These are phyloP conservation scores for Latrodectus hesperus DNA, from an alignment of 2,888 invertebrate genomes.

Conservation along the genomic window DNA sequence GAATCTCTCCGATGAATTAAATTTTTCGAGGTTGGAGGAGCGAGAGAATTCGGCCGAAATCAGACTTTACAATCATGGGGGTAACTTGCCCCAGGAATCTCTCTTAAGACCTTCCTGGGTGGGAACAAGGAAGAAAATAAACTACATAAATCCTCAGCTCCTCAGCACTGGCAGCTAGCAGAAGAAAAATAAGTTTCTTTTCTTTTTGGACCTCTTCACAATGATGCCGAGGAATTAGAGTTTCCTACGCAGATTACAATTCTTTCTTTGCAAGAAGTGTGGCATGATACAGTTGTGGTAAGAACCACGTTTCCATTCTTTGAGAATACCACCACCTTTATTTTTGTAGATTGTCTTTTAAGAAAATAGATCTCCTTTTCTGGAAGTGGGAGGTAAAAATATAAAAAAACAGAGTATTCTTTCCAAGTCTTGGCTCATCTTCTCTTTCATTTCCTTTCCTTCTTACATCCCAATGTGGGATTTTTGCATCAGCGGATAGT, in stretches of 20 bases:
- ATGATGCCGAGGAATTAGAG: conserved; percentile 28
- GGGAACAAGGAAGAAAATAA: neutral
- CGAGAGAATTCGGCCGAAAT: no score
- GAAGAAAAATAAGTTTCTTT: neutral
- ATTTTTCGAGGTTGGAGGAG: no score
- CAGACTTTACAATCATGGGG: no score
- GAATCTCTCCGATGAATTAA: no score
- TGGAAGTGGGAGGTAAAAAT: conserved; percentile 4
- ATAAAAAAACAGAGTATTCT: conserved; percentile 12
- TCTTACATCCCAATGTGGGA: conserved; percentile 16
- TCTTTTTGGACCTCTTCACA: neutral
- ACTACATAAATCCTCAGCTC: neutral
- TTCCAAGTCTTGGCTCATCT: conserved; percentile 16
- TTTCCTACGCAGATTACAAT: conserved; percentile 39
- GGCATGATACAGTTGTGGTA: neutral
- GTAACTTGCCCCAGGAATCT: no score
- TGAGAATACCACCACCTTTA: conserved; percentile 5
- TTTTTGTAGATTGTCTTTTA: conserved; percentile 47
- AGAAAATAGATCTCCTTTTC: conserved; percentile 42
- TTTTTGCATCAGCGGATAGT: conserved; percentile 28
- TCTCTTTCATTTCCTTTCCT: conserved; percentile 20
- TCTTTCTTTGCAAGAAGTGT: neutral
- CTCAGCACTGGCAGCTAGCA: neutral
- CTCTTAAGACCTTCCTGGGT: no score
- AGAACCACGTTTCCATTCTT: conserved; percentile 24